Base-by-base conservation (phyloP, 30 jellyfish, hydroid and myxozoan genomes). In the Nemopilema nomurai region DNA sequence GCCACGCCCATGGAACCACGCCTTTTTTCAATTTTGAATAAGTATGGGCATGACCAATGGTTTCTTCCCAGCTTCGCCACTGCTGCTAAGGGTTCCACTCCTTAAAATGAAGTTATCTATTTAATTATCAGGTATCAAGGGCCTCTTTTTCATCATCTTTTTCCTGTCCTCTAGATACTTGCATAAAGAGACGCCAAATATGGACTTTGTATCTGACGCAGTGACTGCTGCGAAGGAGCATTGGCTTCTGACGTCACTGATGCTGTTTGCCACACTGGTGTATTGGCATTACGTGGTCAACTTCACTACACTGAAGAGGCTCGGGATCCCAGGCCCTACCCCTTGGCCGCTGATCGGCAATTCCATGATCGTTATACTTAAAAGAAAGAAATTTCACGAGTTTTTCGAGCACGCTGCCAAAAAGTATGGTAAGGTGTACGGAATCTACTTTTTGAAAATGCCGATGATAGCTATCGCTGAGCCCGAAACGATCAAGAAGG, bases 291-390 rank as follows among this genome's bases (percentile, higher is more conserved):
- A 76, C 32, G 22, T 53, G 4, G 76, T 28, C 21, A 84, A 28
- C 31, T 84, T 53, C 76, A 72, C 82, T 18, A 6, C 67, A 17
- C 24, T 84, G 73, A 84, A 74, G 82, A 49, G 65, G 26, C 87
- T 84, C 7, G 88, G 88, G 13, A 22, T 73, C 28, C 29, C 18
- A 25, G 93, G 93, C 9, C 93, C 93, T 8, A 27, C 87, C 1
- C 93, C 93, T 1, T 25, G 73, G 51, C 93, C 93, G 8, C 50
- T 84, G 29, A 26, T 84, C 32, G 93, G 93, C 27, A 74, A 73
- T 26, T 1, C 74, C 16, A 9, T 27, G 76, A 16, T 19, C 16
- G 4, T 74, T 19, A 21, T 84, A 0, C 4, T n/a, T 79, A 27
- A 82, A 26, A 51, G 67, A 1, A 7, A 25, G 1, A 25, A 32